Base-by-base conservation (phyloP, 2,797 vertebrate genomes). In the Protonibea diacanthus region DNA sequence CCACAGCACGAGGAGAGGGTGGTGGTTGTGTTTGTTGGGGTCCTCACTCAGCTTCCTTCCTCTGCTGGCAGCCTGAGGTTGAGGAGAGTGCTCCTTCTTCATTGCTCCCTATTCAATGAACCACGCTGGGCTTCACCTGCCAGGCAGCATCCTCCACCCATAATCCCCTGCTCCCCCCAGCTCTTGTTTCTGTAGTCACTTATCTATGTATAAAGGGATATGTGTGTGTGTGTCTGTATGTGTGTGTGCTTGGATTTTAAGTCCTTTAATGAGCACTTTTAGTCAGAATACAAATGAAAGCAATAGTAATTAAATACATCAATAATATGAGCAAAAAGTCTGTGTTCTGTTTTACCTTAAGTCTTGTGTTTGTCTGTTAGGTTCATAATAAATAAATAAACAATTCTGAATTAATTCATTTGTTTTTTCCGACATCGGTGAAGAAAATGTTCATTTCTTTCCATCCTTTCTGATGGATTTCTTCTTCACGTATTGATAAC, bases 21-120 rank as follows among this genome's bases (percentile, higher is more conserved):
- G 42, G 42, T 13, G 57, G 0, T 33, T 59, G 62, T 11, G 61
- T 1, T 18, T 40, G 20, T 21, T 38, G 52, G 71, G 25, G 64
- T 48, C 73, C 67, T 47, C 8, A 0, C 78, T 79, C 60, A n/a
- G 78, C 76, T 72, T 81, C 58, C 40, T 62, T 15, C 59, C 79
- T 82, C 87, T 75, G 59, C 71, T 44, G 76, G 82, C 15, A 29
- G 68, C 55, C 71, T 2, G 71, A 81, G 70, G 87, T 85, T 78
- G 33, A 66, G 21, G 48, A 78, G 71, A 81, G 11, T 17, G 23
- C 44, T 57, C 71, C 85, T 51, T 52, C 70, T 74, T 25, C 18
- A 3, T 3, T 3, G 47, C 44, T 76, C 33, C 13, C 14, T 66
- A 53, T 62, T 21, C 58, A 40, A 20, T 6, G 7, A 59, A 21